Base-by-base conservation (phyloP, 2,797 vertebrate species). In the Micromesistius poutassou region DNA sequence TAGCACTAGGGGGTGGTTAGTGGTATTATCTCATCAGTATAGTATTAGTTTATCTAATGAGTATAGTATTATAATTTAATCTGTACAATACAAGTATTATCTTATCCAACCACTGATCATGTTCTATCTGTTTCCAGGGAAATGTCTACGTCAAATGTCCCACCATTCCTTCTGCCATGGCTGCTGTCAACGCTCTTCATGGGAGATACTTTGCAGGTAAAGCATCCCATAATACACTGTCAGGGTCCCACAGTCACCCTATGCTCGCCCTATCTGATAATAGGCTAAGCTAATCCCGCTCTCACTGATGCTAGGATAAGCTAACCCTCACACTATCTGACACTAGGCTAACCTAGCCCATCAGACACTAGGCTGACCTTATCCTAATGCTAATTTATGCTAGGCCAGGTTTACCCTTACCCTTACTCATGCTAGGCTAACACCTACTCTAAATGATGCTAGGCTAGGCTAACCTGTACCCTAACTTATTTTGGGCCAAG, bases 61-160 rank as follows among this genome's bases (percentile, higher is more conserved):
- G 3, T 50, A 22, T 22, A 50, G 16, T 50, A 14, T 42, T 16
- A 50, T 4, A 0, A 42, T 42, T 42, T 13, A 14, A 42, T 50
- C 16, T 16, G 46, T 19, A 22, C 19, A 22, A 12, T 50, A 6
- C 5, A 14, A 19, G 46, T 50, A 19, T 50, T 50, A 22, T 50
- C 31, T 4, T 74, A 28, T 14, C n/a, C 1, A 25, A 28, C 6
- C 1, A 42, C 55, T 74, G 73, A 38, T 30, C 3, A 30, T 31
- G 30, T 84, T 19, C 84, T 7, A 85, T 0, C 55, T 68, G 62
- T 86, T 90, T 33, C 31, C 90, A 99, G 97, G 97, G 97, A 86
- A 98, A 99, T 0, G 96, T 99, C 12, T 99, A 99, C 5, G 96
- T 98, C 70, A 99, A 99, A 87, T 99, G 97, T 94, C 97, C 96